Base-by-base conservation (phyloP, 2,797 vertebrate genomes). In the Psittacula echo region DNA sequence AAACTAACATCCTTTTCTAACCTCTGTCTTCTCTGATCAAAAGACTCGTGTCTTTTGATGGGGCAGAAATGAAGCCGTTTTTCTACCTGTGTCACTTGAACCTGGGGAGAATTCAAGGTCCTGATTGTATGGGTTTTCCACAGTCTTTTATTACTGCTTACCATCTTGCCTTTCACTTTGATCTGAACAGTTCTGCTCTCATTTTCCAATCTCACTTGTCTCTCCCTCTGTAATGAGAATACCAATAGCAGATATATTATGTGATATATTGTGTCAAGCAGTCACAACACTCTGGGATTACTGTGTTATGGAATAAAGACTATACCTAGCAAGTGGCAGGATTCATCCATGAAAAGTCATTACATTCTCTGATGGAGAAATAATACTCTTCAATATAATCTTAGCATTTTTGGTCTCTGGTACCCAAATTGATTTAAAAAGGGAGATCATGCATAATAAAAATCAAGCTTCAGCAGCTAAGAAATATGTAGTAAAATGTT, bases 121-220 rank as follows among this genome's bases (percentile, higher is more conserved):
- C 42, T 58, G 48, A 58, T 87, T 83, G 89, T 24, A 53, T 22
- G 53, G 39, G 75, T 89, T 96, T 96, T 95, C 68, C 88, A 76
- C 44, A 60, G 37, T 37, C 60, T 74, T 90, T 93, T 87, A 93
- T 92, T 32, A 41, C 68, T 85, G 87, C 72, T 90, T 39, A 17
- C 74, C 13, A 4, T 80, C 90, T 95, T 83, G 78, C 61, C 56
- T 83, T 89, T 94, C 37, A 32, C 93, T 94, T 93, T 94, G 78
- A 89, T 94, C 75, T 92, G 88, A 82, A 84, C 72, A 34, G 66
- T 70, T 89, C 80, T 79, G 50, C 93, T 92, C 84, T 90, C 78
- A 58, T 61, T 94, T 97, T 91, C 62, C 91, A 85, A 94, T 93
- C 88, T 92, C 67, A 16, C 75, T 91, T 83, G 51, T 75, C 78